A percentile compares a stretch with the other conserved stretches of the same genome.
Evolutionary conservation across 2,113 vertebrate genomes (phyloP).

Genomic region (Chitala chitala): DNA sequence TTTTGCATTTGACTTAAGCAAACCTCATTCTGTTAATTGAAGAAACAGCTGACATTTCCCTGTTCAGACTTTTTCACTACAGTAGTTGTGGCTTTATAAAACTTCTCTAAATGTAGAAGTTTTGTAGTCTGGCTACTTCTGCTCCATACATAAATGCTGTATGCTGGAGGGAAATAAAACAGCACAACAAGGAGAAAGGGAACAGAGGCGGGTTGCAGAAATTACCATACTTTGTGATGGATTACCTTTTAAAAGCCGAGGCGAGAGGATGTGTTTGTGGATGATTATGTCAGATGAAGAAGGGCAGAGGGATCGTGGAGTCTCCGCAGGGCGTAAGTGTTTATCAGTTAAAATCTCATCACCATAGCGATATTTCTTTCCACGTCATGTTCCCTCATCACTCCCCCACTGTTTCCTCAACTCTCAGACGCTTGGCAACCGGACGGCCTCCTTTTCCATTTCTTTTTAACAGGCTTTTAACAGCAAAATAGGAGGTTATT

Average conservation of each 20-base stretch:
- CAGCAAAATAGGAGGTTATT: neutral
- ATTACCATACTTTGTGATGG: neutral
- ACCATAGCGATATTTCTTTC: neutral
- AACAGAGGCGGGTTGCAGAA: no score
- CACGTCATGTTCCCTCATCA: neutral
- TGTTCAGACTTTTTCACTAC: neutral
- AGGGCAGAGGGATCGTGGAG: neutral
- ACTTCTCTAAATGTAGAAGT: neutral
- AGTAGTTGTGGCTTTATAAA: neutral
- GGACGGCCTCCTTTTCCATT: neutral
- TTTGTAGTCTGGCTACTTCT: neutral
- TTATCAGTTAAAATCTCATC: neutral
- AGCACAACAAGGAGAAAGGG: neutral
- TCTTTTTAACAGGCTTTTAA: constrained; percentile 3
- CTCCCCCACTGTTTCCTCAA: neutral
- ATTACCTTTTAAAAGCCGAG: neutral
- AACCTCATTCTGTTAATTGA: neutral
- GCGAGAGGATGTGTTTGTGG: neutral
- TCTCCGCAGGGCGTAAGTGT: neutral
- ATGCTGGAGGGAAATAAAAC: neutral
- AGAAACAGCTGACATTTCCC: neutral
- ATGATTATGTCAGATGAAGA: neutral
- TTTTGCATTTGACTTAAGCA: neutral
- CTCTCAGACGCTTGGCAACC: constrained; percentile 1
- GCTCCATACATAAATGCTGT: neutral